phyloP scores from a whole-genome alignment of 2,888 invertebrate genomes.

The Stenchaetothrips biformis region DNA sequence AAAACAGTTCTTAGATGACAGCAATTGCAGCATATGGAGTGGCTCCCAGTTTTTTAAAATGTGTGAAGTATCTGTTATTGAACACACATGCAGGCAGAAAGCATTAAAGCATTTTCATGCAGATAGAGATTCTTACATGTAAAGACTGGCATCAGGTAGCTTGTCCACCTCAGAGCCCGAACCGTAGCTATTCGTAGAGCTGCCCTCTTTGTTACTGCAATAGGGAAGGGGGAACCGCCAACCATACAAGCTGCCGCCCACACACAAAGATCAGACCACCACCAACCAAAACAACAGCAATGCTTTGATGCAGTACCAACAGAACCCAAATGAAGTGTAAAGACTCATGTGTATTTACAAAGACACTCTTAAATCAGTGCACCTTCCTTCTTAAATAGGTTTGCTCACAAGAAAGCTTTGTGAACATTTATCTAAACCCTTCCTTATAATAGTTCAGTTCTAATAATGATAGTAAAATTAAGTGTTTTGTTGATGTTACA shows the following conservation, averaged over 20 bases:
- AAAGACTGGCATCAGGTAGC: conserved; percentile 42
- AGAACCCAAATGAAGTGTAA: no score
- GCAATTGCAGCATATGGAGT: no score
- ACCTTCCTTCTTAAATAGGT: background rate
- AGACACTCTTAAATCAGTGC: conserved; percentile 28
- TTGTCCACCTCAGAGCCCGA: conserved; percentile 35
- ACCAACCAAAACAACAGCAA: background rate
- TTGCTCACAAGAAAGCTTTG: no score
- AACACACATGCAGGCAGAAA: conserved; percentile 30
- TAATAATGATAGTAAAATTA: conserved; percentile 30
- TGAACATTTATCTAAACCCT: no score
- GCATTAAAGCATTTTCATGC: conserved; percentile 25
- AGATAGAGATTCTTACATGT: conserved; percentile 39
- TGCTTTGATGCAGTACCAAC: no score
- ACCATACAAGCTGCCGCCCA: conserved; percentile 76
- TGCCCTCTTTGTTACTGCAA: conserved; percentile 78
- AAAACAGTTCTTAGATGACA: no score
- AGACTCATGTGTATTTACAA: no score
- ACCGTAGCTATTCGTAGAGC: conserved; percentile 40
- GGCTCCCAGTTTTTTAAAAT: no score
- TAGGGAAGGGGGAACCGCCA: conserved; percentile 95
- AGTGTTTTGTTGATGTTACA: conserved; percentile 27
- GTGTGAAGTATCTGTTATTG: no score
- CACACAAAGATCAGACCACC: conserved; percentile 42
- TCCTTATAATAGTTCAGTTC: conserved; percentile 15